Evolutionary conservation across 1,140 invertebrate genomes (phyloP), one percentile per base, ranked within the genome.

Genomic region (Lithobius niger): DNA sequence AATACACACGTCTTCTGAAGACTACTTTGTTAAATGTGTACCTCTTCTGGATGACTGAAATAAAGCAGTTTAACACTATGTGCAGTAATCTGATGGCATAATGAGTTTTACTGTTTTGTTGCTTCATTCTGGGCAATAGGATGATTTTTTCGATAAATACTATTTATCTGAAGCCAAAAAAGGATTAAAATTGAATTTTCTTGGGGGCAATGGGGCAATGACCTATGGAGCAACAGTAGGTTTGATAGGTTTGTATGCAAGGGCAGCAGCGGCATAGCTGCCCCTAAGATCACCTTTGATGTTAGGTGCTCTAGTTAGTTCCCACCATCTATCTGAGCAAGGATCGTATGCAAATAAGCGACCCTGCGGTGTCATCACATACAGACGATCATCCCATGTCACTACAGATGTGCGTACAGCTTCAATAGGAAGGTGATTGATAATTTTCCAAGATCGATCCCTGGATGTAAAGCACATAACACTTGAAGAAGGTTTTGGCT

Each of bases 331-430:
- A 26, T 50, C 48, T 16, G 48, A 26, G 25, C 24, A 24, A 10
- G 48, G 48, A 19, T 50, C 48, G 48, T 50, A 50, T 3, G 13
- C 25, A 50, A 50, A 50, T 3, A 50, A 21, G 3, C 48, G 10
- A 16, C 48, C 48, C 19, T 50, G 48, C 25, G 48, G 48, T 25
- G 48, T 50, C 48, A 50, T 50, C 22, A 50, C 48, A 27, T 50
- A 50, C 25, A 50, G 19, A 3, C 48, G 6, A 50, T 50, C 24
- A 4, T 50, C 48, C 48, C 48, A 50, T 3, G 48, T 50, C 3
- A 50, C 3, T 15, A 50, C 48, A 13, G 48, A 50, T 15, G 48
- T 50, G 24, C 27, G 48, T 10, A 50, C 48, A 6, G 48, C 48
- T 25, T 27, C 48, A 4, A 50, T 21, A 26, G 48, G 48, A 13